Evolutionary conservation across 2,113 vertebrate genomes (phyloP).

Genomic region (Pogonocichla stellata): DNA sequence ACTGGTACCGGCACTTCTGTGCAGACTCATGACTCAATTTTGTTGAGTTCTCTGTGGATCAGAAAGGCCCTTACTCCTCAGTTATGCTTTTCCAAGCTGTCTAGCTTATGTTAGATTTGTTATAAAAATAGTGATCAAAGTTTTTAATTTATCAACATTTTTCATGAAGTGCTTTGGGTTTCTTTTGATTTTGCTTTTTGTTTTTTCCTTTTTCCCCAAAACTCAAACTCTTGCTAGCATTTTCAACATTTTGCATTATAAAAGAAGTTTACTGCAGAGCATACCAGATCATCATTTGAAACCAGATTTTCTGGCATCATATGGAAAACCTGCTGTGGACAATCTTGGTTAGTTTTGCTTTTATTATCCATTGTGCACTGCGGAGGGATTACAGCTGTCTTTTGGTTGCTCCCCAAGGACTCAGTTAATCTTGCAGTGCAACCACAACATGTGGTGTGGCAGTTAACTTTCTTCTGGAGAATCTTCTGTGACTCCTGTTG

Average conservation of each 20-base stretch:
- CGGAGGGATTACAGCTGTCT: background rate
- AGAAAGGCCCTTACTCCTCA: background rate
- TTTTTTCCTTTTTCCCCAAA: accelerated
- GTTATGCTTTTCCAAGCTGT: background rate
- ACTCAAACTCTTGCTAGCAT: background rate
- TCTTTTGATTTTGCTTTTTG: background rate
- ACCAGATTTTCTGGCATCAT: background rate
- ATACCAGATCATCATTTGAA: background rate
- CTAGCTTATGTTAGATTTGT: background rate
- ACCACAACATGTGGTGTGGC: background rate
- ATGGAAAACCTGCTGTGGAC: background rate
- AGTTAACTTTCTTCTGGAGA: background rate
- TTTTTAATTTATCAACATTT: background rate
- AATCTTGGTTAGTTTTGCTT: background rate
- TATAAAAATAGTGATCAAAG: background rate
- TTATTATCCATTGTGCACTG: background rate
- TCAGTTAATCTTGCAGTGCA: background rate
- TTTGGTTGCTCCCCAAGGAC: background rate
- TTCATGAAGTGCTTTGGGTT: background rate
- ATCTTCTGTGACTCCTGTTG: background rate
- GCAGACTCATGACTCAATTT: background rate
- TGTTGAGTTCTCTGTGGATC: background rate
- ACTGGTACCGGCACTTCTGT: background rate
- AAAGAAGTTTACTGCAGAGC: background rate
- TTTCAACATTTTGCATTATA: background rate